Conservation (phyloP, 2,113 vertebrate species). For the Eulacestoma nigropectus region DNA sequence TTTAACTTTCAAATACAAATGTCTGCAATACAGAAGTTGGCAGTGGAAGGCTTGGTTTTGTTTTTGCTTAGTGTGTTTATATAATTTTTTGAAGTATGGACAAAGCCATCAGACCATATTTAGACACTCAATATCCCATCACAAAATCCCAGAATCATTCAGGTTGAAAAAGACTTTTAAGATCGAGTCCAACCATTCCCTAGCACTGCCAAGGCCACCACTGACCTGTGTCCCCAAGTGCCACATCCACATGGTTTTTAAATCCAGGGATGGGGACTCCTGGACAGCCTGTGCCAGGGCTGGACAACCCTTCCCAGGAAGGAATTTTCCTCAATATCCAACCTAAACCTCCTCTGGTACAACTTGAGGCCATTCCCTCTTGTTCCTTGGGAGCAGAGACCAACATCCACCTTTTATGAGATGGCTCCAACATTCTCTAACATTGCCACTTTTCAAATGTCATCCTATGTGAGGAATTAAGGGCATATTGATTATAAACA, state of each 20-base stretch:
- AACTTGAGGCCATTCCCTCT: neutral
- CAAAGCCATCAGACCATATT: neutral
- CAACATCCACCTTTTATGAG: neutral
- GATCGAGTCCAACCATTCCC: neutral
- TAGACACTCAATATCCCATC: neutral
- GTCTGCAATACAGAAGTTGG: neutral
- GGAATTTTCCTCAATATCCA: neutral
- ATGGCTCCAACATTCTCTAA: neutral
- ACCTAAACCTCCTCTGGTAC: neutral
- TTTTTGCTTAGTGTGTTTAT: neutral
- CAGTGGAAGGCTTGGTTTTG: neutral
- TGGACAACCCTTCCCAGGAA: neutral
- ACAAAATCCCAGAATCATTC: neutral
- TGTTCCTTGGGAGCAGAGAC: neutral
- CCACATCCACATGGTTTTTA: neutral
- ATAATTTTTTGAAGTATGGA: neutral
- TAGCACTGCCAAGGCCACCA: neutral
- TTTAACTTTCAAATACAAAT: neutral
- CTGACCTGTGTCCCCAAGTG: neutral
- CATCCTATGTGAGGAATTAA: neutral
- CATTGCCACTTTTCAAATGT: neutral
- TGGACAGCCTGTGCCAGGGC: neutral
- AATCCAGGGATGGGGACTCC: neutral
- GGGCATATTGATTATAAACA: neutral
- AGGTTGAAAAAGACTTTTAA: neutral